Percentiles rank a stretch among this genome's conserved stretches.
Conservation (phyloP, 2,797 vertebrate species). For the Dallia pectoralis region DNA sequence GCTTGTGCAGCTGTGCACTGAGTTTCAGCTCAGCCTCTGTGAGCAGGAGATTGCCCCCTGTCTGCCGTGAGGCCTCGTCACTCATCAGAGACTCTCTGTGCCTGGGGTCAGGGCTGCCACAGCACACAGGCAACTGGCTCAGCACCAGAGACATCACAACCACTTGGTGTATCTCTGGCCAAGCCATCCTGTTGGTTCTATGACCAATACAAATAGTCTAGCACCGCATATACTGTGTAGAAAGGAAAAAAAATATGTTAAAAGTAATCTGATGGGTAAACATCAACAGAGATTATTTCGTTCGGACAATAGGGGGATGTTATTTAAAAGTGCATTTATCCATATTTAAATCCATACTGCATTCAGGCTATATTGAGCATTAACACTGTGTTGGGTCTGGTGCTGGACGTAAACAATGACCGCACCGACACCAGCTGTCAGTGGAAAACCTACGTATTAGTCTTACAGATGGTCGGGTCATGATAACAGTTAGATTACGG, state of each 20-base stretch:
- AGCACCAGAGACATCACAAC: conserved; percentile 38
- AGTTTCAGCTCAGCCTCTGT: conserved; percentile 66
- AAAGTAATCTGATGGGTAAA: neutral
- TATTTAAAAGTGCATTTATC: no score
- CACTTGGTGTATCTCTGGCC: conserved; percentile 44
- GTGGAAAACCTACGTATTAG: neutral
- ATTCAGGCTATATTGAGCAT: no score
- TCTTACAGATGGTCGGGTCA: neutral
- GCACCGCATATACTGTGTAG: neutral
- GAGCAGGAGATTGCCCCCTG: conserved; percentile 73
- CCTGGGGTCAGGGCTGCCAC: conserved; percentile 64
- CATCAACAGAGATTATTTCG: neutral
- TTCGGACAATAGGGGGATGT: neutral
- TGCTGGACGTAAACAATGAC: neutral
- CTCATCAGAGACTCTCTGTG: conserved; percentile 63
- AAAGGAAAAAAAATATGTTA: neutral
- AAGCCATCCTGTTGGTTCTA: conserved; percentile 27
- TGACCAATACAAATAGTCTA: neutral
- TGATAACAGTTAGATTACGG: neutral
- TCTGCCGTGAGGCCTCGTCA: conserved; percentile 67
- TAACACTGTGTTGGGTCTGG: neutral
- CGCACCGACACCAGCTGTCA: neutral
- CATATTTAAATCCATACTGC: no score
- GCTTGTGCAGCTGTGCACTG: conserved; percentile 63
- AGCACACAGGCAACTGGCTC: conserved; percentile 20